Conservation (phyloP, 1,140 invertebrate genomes). For the Drosophila sturtevanti region DNA sequence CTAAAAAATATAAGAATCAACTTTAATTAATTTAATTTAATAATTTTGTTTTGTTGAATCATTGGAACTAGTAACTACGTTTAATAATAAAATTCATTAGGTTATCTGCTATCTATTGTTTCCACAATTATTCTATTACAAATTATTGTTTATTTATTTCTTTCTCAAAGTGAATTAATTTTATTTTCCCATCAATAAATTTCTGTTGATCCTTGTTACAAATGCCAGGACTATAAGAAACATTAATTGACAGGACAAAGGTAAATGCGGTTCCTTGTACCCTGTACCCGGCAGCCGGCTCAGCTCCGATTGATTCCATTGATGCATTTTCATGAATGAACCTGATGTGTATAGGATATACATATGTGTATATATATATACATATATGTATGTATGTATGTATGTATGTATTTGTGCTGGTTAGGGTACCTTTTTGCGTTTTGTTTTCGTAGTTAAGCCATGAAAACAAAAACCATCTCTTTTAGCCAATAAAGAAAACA, state of each 20-base stretch:
- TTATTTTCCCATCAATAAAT: conserved; percentile 1
- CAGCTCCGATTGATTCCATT: conserved; percentile 2
- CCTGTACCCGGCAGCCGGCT: conserved; percentile 39
- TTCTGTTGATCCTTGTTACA: neutral
- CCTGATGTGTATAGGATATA: too few relatives aligned
- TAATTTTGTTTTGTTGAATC: too few relatives aligned
- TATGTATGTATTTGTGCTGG: neutral
- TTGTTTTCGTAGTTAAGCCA: conserved; percentile 71
- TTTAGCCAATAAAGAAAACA: conserved; percentile 81
- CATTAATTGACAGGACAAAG: conserved; percentile 28
- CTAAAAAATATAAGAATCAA: too few relatives aligned
- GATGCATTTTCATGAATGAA: conserved; percentile 53
- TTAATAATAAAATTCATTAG: too few relatives aligned
- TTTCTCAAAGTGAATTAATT: neutral
- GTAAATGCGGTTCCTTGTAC: conserved; percentile 10
- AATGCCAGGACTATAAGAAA: conserved; percentile 27
- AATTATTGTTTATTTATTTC: neutral
- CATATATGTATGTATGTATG: too few relatives aligned
- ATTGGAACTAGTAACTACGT: too few relatives aligned
- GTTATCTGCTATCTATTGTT: too few relatives aligned
- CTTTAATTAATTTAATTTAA: too few relatives aligned
- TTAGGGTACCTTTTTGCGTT: conserved; percentile 11
- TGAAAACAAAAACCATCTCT: conserved; percentile 58
- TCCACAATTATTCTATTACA: neutral
- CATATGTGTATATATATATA: too few relatives aligned